These are phyloP conservation scores for Gallinago stenura DNA, from an alignment of 2,797 vertebrate species.

Conservation along the genomic window DNA sequence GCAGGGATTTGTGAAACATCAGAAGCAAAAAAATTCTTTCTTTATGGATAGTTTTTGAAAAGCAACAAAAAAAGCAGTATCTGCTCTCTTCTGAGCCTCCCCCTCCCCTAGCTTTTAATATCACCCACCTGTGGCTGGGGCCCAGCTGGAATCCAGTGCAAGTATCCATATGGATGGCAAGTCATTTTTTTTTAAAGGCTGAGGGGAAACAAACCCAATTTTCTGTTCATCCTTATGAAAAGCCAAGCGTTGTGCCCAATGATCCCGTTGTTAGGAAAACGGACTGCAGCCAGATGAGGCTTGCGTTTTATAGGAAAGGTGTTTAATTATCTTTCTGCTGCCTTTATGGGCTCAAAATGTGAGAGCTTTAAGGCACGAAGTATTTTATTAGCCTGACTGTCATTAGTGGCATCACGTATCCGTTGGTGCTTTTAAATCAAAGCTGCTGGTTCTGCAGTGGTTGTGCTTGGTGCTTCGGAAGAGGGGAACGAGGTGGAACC, in stretches of 20 bases:
- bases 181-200: neutral
- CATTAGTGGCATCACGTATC: neutral
- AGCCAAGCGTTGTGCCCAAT: neutral
- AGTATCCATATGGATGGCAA: neutral
- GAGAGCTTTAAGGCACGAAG: neutral
- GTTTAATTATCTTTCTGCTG: neutral
- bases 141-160: neutral
- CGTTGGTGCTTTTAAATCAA: neutral
- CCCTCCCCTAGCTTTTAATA: neutral
- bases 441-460: neutral
- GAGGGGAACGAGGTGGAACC: neutral
- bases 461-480: neutral
- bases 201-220: neutral
- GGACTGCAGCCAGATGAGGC: neutral
- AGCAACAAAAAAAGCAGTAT: neutral
- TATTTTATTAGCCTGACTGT: conserved; percentile 13
- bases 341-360: neutral
- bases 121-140: neutral
- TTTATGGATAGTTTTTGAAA: neutral
- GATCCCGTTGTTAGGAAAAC: neutral
- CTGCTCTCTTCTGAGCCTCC: neutral
- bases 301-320: neutral
- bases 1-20: conserved; percentile 39
- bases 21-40: neutral
- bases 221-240: neutral